Percentiles rank a stretch among this genome's conserved stretches.
Evolutionary conservation across 2,888 invertebrate genomes (phyloP).

Genomic region (Caenorhabditis doughertyi): DNA sequence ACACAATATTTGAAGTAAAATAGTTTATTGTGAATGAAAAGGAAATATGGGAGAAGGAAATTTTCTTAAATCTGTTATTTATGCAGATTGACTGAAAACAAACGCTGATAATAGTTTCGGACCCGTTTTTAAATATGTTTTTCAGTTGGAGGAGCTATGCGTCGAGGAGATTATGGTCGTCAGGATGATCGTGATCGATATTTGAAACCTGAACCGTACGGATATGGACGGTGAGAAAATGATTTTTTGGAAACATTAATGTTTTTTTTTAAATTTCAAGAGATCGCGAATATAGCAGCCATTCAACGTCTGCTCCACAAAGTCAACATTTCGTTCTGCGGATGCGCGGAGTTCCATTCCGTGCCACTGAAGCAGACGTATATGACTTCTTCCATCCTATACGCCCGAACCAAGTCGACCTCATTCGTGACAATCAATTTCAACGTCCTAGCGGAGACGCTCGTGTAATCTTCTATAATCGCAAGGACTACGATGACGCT

Average conservation of each 20-base stretch:
- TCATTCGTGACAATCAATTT: conserved; percentile 63
- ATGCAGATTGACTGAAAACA: too few species aligned
- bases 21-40: too few species aligned
- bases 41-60: too few species aligned
- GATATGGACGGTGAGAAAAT: conserved; percentile 26
- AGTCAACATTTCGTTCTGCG: conserved; percentile 63
- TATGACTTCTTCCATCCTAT: conserved; percentile 69
- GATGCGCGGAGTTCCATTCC: conserved; percentile 73
- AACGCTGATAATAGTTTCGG: too few species aligned
- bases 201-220: conserved; percentile 45
- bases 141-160: conserved; percentile 58
- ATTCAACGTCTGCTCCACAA: background rate
- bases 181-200: conserved; percentile 52
- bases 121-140: background rate
- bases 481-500: conserved; percentile 72
- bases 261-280: too few species aligned
- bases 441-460: conserved; percentile 71
- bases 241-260: background rate
- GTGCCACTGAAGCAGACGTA: conserved; percentile 69
- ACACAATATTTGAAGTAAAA: too few species aligned
- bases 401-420: conserved; percentile 66
- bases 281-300: conserved; percentile 32
- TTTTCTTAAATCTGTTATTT: too few species aligned
- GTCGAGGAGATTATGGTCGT: conserved; percentile 55
- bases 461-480: conserved; percentile 59